Evolutionary conservation across 2,113 vertebrate species (phyloP).

Genomic region (Columba janthina): DNA sequence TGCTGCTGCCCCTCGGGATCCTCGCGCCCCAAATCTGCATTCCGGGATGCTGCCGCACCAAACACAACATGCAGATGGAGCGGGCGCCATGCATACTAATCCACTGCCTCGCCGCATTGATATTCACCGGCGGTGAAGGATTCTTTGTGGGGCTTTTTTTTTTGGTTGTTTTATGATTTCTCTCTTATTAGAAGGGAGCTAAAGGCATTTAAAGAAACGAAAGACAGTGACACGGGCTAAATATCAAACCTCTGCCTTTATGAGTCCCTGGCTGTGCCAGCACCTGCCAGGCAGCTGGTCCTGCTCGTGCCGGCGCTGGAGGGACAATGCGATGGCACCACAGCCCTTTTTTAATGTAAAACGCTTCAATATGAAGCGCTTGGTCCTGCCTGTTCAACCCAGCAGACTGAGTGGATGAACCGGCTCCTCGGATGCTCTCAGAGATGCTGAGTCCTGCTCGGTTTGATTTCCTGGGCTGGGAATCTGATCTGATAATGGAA

Average conservation of each 20-base stretch:
- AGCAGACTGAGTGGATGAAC: not conserved
- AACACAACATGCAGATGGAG: conserved; percentile 42
- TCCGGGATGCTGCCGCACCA: conserved; percentile 39
- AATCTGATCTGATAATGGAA: not conserved
- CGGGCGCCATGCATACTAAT: conserved; percentile 10
- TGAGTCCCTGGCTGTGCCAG: fast-evolving
- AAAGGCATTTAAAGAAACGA: conserved; percentile 26
- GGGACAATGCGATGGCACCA: fast-evolving
- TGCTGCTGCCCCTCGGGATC: conserved; percentile 24
- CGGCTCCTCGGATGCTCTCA: not conserved
- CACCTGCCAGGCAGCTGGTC: not conserved
- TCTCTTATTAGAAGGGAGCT: conserved; percentile 55
- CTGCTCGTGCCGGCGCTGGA: not conserved
- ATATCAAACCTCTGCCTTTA: not conserved
- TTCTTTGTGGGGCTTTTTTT: conserved; percentile 4
- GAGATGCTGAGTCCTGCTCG: not conserved
- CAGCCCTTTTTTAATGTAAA: not conserved
- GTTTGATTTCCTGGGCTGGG: not conserved
- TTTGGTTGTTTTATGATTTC: not conserved
- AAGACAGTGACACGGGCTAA: not conserved
- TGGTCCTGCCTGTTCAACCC: not conserved
- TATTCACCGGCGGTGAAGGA: not conserved
- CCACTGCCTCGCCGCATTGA: not conserved
- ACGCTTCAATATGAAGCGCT: not conserved
- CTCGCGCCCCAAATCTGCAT: conserved; percentile 33